Conservation (phyloP, 2,113 vertebrate genomes). For the Chaetops frenatus region DNA sequence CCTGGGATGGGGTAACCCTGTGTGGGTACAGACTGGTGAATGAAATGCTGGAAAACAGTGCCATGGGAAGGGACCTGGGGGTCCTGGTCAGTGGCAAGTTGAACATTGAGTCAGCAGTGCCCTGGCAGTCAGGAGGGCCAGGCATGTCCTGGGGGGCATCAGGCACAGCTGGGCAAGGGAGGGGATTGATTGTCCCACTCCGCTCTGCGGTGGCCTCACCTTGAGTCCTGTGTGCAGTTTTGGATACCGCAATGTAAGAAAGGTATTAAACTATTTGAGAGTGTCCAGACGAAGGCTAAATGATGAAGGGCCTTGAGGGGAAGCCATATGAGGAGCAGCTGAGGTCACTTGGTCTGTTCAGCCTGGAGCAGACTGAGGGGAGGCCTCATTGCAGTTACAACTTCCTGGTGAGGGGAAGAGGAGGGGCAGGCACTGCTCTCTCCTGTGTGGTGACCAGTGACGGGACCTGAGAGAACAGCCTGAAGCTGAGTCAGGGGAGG, state of each 20-base stretch:
- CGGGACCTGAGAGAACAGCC: fast-evolving
- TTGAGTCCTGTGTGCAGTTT: fast-evolving
- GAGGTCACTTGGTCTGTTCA: not conserved
- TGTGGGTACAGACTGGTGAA: not conserved
- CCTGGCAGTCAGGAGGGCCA: not conserved
- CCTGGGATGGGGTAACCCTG: not conserved
- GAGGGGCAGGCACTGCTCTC: not conserved
- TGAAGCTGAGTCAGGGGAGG: not conserved
- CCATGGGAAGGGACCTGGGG: not conserved
- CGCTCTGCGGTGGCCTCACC: not conserved
- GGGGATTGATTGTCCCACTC: not conserved
- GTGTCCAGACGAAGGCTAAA: not conserved
- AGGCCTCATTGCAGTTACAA: not conserved
- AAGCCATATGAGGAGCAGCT: not conserved
- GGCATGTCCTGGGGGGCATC: fast-evolving
- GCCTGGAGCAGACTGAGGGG: not conserved
- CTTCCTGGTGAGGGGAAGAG: fast-evolving
- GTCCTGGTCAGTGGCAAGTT: not conserved
- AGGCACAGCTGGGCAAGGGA: not conserved
- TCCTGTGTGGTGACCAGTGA: not conserved
- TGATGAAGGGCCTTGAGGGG: not conserved
- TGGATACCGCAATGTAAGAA: not conserved
- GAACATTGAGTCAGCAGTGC: not conserved
- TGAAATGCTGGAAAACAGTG: not conserved
- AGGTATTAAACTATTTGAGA: not conserved